Base-by-base conservation (phyloP, 2,888 invertebrate species). In the Dasypolia templi region DNA sequence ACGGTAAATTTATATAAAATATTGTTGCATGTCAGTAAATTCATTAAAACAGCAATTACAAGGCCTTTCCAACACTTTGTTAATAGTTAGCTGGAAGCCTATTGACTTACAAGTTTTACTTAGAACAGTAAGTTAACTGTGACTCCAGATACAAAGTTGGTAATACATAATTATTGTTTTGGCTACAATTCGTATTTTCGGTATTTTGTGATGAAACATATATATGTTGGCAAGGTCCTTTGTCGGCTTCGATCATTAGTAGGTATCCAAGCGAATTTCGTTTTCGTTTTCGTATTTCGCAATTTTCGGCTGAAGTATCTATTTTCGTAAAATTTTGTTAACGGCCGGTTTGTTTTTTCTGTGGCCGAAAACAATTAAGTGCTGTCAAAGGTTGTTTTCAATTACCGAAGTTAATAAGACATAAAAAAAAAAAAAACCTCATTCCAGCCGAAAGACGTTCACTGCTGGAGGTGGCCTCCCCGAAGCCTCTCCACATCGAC, bases 1-100 rank as follows among this genome's bases (percentile, higher is more conserved):
- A 79, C 55, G 56, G 22, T n/a, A 17, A 55, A 81, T 76, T 51
- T 61, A 72, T 72, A 32, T 39, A 42, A 46, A 53, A 74, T 56
- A 58, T 39, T 80, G 79, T 78, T n/a, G 70, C 7, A 26, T 49
- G 51, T 59, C 63, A 61, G 56, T 59, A 80, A 72, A 72, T 78
- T 70, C n/a, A 78, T 64, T 82, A 73, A 53, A 67, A 44, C 26
- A 46, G 59, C 39, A 55, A 70, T 81, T 58, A 74, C 19, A 14
- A 65, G 26, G 39, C 74, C 77, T 56, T 78, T 80, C 62, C 80
- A 63, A 67, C 55, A 63, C 56, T 29, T 56, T 32, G 66, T 26
- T 46, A 79, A 32, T 66, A 56, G 35, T 72, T 22, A 19, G 29
- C 7, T 14, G n/a, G n/a, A 46, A 53, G n/a, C 66, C 62, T 56